Percentiles rank a stretch among this genome's conserved stretches.
Conservation (phyloP, 2,888 invertebrate species). For the Sylvicola fuscatus region DNA sequence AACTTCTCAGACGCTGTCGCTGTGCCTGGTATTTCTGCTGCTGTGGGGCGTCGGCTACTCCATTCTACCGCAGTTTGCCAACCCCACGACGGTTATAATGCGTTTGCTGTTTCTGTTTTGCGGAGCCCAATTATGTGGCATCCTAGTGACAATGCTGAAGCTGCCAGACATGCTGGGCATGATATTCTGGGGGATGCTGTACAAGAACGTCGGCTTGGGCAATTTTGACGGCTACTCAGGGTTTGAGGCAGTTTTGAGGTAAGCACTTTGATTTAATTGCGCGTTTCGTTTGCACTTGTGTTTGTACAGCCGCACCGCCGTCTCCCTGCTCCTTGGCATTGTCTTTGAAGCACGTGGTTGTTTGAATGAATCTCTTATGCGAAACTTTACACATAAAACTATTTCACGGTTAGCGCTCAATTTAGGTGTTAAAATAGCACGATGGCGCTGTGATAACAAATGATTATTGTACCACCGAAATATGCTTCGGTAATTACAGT, state of each 20-base stretch:
- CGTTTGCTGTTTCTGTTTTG: conserved; percentile 21
- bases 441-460: too few species aligned
- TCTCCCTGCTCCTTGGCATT: too few species aligned
- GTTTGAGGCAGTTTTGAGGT: conserved; percentile 30
- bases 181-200: conserved; percentile 35
- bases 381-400: too few species aligned
- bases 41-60: conserved; percentile 24
- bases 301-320: too few species aligned
- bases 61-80: conserved; percentile 17
- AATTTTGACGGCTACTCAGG: conserved; percentile 26
- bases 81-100: conserved; percentile 18
- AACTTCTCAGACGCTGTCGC: conserved; percentile 19
- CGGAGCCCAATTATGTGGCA: conserved; percentile 20
- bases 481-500: too few species aligned
- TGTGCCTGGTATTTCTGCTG: conserved; percentile 19
- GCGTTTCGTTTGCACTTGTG: too few species aligned
- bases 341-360: too few species aligned
- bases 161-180: conserved; percentile 38
- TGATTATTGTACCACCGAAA: too few species aligned
- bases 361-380: too few species aligned
- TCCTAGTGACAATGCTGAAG: conserved; percentile 17
- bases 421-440: too few species aligned
- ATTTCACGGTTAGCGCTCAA: too few species aligned
- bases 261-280: conserved; percentile 6
- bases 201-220: conserved; percentile 28